Evolutionary conservation across 2,113 vertebrate species (phyloP), one percentile per base, ranked within the genome.

Genomic region (Crotalus helleri): DNA sequence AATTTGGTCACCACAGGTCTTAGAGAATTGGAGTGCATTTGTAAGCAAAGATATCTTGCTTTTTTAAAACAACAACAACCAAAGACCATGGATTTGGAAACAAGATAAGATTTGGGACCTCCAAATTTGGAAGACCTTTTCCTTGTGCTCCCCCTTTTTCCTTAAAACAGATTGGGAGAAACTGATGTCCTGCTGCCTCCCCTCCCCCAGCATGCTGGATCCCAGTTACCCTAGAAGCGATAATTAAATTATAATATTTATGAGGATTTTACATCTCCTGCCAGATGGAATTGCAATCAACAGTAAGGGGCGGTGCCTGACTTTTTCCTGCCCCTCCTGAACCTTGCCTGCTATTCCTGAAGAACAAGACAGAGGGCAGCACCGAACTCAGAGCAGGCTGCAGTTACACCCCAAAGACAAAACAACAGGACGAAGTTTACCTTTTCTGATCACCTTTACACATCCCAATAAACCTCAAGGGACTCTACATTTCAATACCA

Each of bases 161-260:
- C 89, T 2, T 24, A 19, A 46, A 51, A 51, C 8, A 89, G 58
- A 91, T 90, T 93, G 55, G 93, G 21, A 5, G 85, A 90, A 93
- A 92, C 88, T 54, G 88, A 64, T 91, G 74, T 86, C 88, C 81
- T 87, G 51, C 89, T 81, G 54, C 15, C 26, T 55, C 21, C 23
- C 51, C 74, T 61, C 54, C 61, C 64, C 39, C 5, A 39, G 19
- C 55, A 39, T 53, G 59, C 93, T 21, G 85, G 85, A 93, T 93
- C 93, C 94, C 93, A 1, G 94, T 93, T 93, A 94, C 93, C 96
- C 94, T 26, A 0, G 85, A 23, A 69, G 95, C 95, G 89, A 95
- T 96, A 96, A 97, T 97, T 97, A 97, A 96, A 96, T 96, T 92
- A 93, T 8, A 95, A 94, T 95, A 94, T 97, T 96, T 96, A 85